Evolutionary conservation across 2,888 invertebrate genomes (phyloP), one percentile per base, ranked within the genome.

Genomic region (Phalera bucephala): DNA sequence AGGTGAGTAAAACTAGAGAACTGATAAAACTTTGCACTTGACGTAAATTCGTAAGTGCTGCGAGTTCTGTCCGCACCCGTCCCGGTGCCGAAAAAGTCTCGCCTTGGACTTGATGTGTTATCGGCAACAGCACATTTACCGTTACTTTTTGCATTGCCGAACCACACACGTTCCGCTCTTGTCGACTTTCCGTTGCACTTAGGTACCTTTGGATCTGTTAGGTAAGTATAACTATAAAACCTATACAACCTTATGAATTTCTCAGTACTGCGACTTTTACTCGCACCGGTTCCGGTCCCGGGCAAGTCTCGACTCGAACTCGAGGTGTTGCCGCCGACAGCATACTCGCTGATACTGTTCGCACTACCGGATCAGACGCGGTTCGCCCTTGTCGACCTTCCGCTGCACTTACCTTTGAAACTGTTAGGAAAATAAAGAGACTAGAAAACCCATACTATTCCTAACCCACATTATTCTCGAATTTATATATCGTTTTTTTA

Each of bases 21-120:
- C n/a, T n/a, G n/a, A n/a, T n/a, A n/a, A n/a, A n/a, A n/a, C n/a
- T n/a, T n/a, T n/a, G n/a, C n/a, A n/a, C n/a, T n/a, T n/a, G 99
- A 99, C 89, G 97, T 99, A 52, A 99, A 99, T 89, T 99, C 98
- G 4, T 99, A 99, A 99, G 99, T 99, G 61, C 90, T 99, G 42
- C 93, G 98, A 43, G 91, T 99, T 23, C 91, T 99, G 27, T 99
- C 98, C 53, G 96, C 99, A 36, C 99, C 99, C 2, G 99, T 99
- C 33, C 99, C 99, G 3, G 97, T 99, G 40, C 99, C 99, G 20
- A 97, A 97, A 37, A 98, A 97, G 87, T 99, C 99, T 7, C 93
- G 96, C 75, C 82, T 92, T 30, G 92, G 92, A 74, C 84, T 93
- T 37, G 96, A 97, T 86, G 94, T 99, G 47, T 88, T 99, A 61